phyloP scores from a whole-genome alignment of 1,140 invertebrate genomes.

The Cotesia glomerata region DNA sequence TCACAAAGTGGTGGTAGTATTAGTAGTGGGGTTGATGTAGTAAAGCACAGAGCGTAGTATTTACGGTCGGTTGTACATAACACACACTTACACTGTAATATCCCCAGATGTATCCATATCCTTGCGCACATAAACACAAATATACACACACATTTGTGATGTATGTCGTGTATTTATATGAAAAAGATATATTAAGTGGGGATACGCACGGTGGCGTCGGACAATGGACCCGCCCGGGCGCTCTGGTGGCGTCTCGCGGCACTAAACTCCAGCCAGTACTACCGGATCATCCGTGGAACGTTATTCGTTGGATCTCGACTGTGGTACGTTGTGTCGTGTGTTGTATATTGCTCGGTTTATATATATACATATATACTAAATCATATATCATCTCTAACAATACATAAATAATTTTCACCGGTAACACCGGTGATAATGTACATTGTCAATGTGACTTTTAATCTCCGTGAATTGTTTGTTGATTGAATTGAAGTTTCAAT shows the following conservation, averaged over 20 bases:
- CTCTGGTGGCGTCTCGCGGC: slow-evolving; percentile 38
- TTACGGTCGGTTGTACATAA: too few species aligned
- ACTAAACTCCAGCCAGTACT: slow-evolving; percentile 37
- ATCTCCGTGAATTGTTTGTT: too few species aligned
- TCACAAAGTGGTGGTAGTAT: neutral
- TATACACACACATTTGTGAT: neutral
- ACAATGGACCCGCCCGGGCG: slow-evolving; percentile 39
- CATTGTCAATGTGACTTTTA: too few species aligned
- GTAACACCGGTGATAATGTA: too few species aligned
- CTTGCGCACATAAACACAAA: too few species aligned
- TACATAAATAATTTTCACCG: too few species aligned
- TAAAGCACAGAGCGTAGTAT: neutral
- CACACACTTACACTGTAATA: too few species aligned
- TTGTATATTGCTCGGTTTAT: neutral
- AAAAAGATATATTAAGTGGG: slow-evolving; percentile 2
- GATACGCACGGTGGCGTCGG: slow-evolving; percentile 15
- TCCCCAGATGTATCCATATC: too few species aligned
- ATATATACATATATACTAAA: neutral
- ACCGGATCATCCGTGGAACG: slow-evolving; percentile 33
- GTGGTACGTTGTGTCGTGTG: slow-evolving; percentile 11
- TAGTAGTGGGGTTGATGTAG: neutral
- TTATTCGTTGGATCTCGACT: neutral
- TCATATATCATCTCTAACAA: neutral
- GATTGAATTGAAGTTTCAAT: neutral
- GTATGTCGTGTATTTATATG: neutral